Base-by-base conservation (phyloP, 2,888 invertebrate species). In the Ypsolopha scabrella region DNA sequence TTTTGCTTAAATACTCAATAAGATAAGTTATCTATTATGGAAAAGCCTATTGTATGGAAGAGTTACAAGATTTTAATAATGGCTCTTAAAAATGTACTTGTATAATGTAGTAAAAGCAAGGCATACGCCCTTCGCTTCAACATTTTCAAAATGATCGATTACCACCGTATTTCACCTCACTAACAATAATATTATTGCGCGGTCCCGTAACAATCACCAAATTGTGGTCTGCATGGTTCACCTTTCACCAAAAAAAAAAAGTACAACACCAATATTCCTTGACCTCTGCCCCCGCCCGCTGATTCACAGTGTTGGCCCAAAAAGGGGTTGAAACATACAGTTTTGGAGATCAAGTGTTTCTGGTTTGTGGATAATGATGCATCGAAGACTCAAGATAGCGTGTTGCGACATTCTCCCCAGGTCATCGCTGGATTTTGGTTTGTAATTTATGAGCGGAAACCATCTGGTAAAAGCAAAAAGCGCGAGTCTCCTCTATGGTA, bases 391-490 rank as follows among this genome's bases (percentile, higher is more conserved):
- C 24, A 24, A 24, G 24, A 24, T 24, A 46, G 46, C 35, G 34
- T 24, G 34, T 50, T 50, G 39, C 41, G 33, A 49, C 49, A 49
- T 14, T 41, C 34, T 50, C n/a, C n/a, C 33, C 46, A 11, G 46
- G 34, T 46, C 46, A 35, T 35, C 34, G 4, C 24, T 24, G 24
- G 24, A 24, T 24, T 24, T 24, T 24, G 24, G 24, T 3, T 24
- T 24, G 24, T 24, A 24, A 24, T 24, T 24, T 24, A 24, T 24
- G 24, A 24, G 24, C 24, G 24, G 24, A 24, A 24, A 24, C 24
- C 24, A 24, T 24, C 24, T 24, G 24, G 24, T 24, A 24, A 24
- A 24, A 24, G 24, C 4, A 24, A 24, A 24, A 24, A 24, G 24
- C 24, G 4, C 24, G 24, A 24, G 24, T 24, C 24, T 24, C 24